Base-by-base conservation (phyloP, 2,888 invertebrate genomes). In the Pyrocoelia pectoralis region DNA sequence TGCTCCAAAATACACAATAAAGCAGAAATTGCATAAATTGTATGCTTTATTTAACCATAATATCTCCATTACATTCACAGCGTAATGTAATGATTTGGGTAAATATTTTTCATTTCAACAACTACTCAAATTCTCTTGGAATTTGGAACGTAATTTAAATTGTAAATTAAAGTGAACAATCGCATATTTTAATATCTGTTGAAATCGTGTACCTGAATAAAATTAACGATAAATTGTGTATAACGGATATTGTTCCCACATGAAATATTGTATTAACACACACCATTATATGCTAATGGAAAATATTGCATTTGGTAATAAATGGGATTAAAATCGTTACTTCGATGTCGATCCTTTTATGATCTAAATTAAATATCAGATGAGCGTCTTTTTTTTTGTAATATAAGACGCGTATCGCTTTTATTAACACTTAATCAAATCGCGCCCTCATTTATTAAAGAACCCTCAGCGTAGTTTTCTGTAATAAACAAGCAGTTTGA, bases 71-170 rank as follows among this genome's bases (percentile, higher is more conserved):
- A 24, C 24, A 8, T 33, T 33, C 33, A n/a, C 33, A n/a, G 2
- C n/a, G 33, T 33, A 33, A n/a, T 33, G 33, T 33, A 33, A 33
- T 33, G 33, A 15, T 43, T 43, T 43, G 8, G 15, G n/a, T 17
- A 46, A 18, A 18, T 46, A 46, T 18, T 46, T 46, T 46, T 46
- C 17, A 18, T 46, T 46, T 46, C 17, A 46, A 43, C 15, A 43
- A 46, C 41, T 43, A 43, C 46, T 46, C 46, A 46, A 46, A 46
- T 46, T 46, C 46, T 17, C 46, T 46, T 46, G 46, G 46, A 46
- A 46, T 46, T 46, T 46, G 17, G 46, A 46, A 46, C 46, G 46
- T 17, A 46, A 46, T 46, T 46, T 46, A 46, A 46, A 46, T 46
- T 46, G 46, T 46, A 46, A 46, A 46, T 46, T 46, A 18, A 46